Evolutionary conservation across 2,888 invertebrate species (phyloP), one percentile per base, ranked within the genome.

Genomic region (Brachycybe producta): DNA sequence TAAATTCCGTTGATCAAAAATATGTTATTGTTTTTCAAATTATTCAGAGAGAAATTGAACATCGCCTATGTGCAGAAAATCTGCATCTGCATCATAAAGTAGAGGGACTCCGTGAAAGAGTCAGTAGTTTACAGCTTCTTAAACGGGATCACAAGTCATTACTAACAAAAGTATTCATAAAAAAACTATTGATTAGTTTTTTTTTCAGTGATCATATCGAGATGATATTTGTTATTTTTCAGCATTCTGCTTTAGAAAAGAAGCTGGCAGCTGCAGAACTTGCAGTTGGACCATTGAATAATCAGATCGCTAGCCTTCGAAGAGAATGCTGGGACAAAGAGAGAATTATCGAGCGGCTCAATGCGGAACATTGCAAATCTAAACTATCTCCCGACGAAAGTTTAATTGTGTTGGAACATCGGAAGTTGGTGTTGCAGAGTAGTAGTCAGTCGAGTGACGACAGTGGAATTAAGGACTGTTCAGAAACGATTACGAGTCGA

Each of bases 61-160:
- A 48, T 13, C 42, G 49, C 17, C 45, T 52, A 1, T 44, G 36
- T 38, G 52, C 52, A 26, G 52, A 52, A 32, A 52, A 52, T 30
- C 44, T 52, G 11, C 49, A 52, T 30, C 34, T 49, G 38, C 52
- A 49, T 42, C 52, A 52, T 35, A 52, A 52, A 28, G 45, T 49
- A 30, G 52, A 52, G 44, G 49, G 41, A 2, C 49, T 51, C 17
- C 27, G 44, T 13, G 52, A 52, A 36, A 36, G 52, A 42, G 45
- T 52, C 32, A 52, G 34, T 39, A 52, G 52, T 24, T 24, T 52
- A 15, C 52, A 52, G 35, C 26, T 44, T 1, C 26, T 49, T 23
- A 52, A 52, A 24, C 49, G 45, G 35, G 52, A 52, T 21, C 40
- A 52, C 34, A 49, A 52, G 34, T 13, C 28, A n/a, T 11, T 52